A percentile compares a stretch with the other conserved stretches of the same genome.
These are phyloP conservation scores for Limnephilus marmoratus DNA, from an alignment of 2,888 invertebrate genomes.

Conservation along the genomic window DNA sequence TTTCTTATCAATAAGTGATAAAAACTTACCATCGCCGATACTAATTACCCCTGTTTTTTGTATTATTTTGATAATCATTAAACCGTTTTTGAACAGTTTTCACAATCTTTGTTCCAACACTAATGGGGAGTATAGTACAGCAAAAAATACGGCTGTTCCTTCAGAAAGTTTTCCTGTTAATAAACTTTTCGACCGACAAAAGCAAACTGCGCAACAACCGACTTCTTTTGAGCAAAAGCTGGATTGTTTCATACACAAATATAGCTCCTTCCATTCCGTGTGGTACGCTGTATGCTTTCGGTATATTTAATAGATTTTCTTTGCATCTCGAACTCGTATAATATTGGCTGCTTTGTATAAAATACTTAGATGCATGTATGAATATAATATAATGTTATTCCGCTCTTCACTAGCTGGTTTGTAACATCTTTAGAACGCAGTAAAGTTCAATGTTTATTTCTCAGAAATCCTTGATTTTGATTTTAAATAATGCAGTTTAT, in stretches of 20 bases:
- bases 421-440: background rate
- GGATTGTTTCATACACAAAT: constrained; percentile 38
- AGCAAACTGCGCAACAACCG: constrained; percentile 20
- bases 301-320: background rate
- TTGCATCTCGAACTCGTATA: constrained; percentile 2
- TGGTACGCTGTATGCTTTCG: background rate
- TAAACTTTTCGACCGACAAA: constrained; percentile 33
- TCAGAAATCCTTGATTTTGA: too few species aligned
- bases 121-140: constrained; percentile 34
- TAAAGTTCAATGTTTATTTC: too few species aligned
- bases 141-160: constrained; percentile 18
- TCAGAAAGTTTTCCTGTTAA: constrained; percentile 17
- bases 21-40: background rate
- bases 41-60: background rate
- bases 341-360: background rate
- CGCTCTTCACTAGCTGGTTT: background rate
- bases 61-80: background rate
- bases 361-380: background rate
- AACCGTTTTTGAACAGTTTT: background rate
- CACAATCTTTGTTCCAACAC: background rate
- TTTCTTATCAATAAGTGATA: background rate
- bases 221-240: constrained; percentile 37
- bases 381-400: background rate
- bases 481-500: too few species aligned
- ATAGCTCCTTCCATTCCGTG: background rate